Conservation (phyloP, 2,113 vertebrate genomes). For the Montifringilla adamsi region DNA sequence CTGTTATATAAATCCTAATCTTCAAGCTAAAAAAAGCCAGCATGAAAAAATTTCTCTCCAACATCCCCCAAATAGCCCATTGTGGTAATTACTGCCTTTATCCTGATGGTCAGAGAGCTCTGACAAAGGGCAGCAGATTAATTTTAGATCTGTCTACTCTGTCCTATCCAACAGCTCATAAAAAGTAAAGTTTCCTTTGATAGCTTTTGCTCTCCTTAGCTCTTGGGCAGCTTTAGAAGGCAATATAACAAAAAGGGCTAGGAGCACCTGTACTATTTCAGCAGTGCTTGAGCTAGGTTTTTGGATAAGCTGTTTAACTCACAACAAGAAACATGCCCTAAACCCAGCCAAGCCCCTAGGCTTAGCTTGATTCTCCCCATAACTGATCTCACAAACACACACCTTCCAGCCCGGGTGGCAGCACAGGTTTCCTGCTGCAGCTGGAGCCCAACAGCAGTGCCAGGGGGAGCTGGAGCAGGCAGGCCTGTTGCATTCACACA, state of each 20-base stretch:
- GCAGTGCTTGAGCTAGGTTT: neutral
- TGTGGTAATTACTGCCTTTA: neutral
- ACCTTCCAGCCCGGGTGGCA: neutral
- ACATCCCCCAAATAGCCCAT: neutral
- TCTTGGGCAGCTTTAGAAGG: neutral
- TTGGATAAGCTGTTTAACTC: neutral
- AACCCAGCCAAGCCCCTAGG: neutral
- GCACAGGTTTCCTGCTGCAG: neutral
- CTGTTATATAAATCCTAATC: neutral
- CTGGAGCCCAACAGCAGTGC: neutral
- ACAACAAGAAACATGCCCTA: neutral
- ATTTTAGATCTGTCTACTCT: slow-evolving; percentile 23
- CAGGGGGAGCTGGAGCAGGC: neutral
- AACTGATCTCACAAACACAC: neutral
- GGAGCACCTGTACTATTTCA: slow-evolving; percentile 9
- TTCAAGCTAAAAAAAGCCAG: neutral
- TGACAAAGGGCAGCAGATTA: slow-evolving; percentile 12
- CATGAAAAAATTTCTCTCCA: neutral
- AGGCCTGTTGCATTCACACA: neutral
- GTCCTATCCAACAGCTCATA: slow-evolving; percentile 7
- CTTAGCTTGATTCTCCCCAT: neutral
- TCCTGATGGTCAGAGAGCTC: neutral
- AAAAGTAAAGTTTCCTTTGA: slow-evolving; percentile 32
- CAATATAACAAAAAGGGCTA: neutral
- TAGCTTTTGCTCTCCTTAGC: neutral